These are phyloP conservation scores for Theonella swinhoei DNA, from an alignment of 37 sponge, comb jelly and placozoan species.

Conservation along the genomic window DNA sequence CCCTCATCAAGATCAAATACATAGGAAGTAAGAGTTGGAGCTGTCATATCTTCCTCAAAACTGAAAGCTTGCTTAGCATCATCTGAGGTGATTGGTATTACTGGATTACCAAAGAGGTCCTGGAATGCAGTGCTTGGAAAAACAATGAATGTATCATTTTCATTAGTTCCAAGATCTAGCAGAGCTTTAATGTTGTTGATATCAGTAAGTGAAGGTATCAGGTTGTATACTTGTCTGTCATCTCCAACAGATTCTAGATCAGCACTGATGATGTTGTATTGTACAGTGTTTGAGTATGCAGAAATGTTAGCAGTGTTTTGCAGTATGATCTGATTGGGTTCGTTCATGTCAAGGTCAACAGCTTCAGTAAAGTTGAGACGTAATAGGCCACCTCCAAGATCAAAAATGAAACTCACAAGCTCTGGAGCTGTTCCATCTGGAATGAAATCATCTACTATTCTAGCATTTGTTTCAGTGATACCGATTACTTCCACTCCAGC, in stretches of 20 bases:
- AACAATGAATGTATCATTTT: conserved; percentile 67
- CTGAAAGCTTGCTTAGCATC: conserved; percentile 68
- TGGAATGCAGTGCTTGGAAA: conserved; percentile 56
- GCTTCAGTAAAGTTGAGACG: conserved; percentile 78
- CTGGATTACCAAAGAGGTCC: conserved; percentile 58
- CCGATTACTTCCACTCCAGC: conserved; percentile 78
- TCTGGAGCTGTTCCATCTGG: conserved; percentile 62
- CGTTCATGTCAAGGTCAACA: conserved; percentile 58
- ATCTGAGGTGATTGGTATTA: conserved; percentile 49
- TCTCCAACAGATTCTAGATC: conserved; percentile 2
- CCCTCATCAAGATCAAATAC: conserved; percentile 74
- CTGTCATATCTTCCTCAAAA: conserved; percentile 49
- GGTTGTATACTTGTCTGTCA: conserved; percentile 29
- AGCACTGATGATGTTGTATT: conserved; percentile 48
- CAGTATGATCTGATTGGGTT: conserved; percentile 48
- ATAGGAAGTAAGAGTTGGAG: conserved; percentile 62
- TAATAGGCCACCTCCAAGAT: conserved; percentile 65
- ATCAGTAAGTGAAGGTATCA: conserved; percentile 56
- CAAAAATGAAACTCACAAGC: conserved; percentile 64
- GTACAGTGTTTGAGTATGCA: neutral
- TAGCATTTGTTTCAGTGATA: conserved; percentile 57
- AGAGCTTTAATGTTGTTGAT: conserved; percentile 80
- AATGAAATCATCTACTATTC: conserved; percentile 30
- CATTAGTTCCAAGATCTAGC: conserved; percentile 64
- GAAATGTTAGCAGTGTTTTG: conserved; percentile 65